phyloP scores from a whole-genome alignment of 2,113 vertebrate genomes.

The Australoheros scitulus region DNA sequence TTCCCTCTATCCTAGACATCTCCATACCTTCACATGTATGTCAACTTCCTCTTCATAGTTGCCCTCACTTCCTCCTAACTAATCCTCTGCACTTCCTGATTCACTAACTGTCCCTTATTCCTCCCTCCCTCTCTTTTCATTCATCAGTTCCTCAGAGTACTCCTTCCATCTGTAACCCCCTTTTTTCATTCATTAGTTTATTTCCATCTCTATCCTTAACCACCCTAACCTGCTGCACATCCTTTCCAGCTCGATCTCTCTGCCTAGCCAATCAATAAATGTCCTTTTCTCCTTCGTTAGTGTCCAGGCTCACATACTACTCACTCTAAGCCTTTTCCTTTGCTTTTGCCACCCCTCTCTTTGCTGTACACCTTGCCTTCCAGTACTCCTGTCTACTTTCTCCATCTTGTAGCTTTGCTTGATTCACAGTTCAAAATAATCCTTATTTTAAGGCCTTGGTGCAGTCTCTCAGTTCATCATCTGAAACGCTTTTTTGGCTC shows the following conservation, averaged over 20 bases:
- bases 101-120: not conserved
- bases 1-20: not conserved
- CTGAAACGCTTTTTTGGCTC: not conserved
- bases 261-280: not conserved
- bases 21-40: fast-evolving
- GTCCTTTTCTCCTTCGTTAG: not conserved
- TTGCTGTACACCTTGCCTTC: not conserved
- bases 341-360: not conserved
- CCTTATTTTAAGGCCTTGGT: not conserved
- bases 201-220: not conserved
- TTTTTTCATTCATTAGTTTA: not conserved
- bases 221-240: not conserved
- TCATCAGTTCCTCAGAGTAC: not conserved
- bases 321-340: not conserved
- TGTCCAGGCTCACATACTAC: not conserved
- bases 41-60: not conserved
- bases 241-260: not conserved
- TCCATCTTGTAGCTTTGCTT: not conserved
- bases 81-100: not conserved
- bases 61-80: not conserved
- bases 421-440: not conserved
- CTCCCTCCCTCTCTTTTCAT: not conserved
- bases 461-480: not conserved
- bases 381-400: not conserved
- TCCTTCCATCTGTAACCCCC: too few species aligned